Percentiles rank a stretch among this genome's conserved stretches.
Conservation (phyloP, 2,113 vertebrate species). For the Muscicapa adusta region DNA sequence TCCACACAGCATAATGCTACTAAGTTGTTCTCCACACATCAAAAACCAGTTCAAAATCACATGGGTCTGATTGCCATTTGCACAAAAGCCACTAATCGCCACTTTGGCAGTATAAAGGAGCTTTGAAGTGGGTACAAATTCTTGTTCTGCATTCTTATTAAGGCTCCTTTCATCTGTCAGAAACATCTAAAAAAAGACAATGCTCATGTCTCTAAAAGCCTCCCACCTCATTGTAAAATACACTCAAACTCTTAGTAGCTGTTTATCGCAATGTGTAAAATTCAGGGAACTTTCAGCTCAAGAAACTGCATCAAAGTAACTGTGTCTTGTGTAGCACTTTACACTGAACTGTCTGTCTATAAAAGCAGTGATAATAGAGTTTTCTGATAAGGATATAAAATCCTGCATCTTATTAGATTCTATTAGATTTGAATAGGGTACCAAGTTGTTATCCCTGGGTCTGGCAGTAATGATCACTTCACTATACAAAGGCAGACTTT, state of each 20-base stretch:
- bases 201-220: neutral
- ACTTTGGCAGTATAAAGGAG: slow-evolving; percentile 1
- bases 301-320: neutral
- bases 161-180: neutral
- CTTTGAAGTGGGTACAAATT: slow-evolving; percentile 30
- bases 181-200: neutral
- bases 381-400: neutral
- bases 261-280: neutral
- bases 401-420: neutral
- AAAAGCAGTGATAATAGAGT: neutral
- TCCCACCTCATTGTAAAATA: neutral
- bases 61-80: slow-evolving; percentile 5
- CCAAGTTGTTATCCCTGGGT: neutral
- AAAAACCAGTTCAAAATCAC: neutral
- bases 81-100: neutral
- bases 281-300: neutral
- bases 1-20: neutral
- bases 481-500: neutral
- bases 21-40: neutral
- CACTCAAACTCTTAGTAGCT: neutral
- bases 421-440: neutral
- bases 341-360: neutral
- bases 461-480: neutral
- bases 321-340: neutral
- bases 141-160: slow-evolving; percentile 14